Evolutionary conservation across 2,113 vertebrate genomes (phyloP), one percentile per base, ranked within the genome.

Genomic region (Pithys albifrons): DNA sequence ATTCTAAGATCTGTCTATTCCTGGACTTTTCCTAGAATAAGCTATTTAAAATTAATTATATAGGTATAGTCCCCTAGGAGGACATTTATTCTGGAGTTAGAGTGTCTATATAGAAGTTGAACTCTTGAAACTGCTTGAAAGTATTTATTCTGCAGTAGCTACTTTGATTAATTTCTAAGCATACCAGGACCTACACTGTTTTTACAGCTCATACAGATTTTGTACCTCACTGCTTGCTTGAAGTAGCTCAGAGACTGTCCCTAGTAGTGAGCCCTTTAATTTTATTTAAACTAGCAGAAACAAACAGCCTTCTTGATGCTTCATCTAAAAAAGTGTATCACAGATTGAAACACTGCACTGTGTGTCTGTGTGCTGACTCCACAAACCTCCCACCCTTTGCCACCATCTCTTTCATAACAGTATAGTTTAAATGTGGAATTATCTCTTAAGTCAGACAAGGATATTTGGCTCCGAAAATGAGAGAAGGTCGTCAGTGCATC

Each of bases 391-490:
- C 57, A 83, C 84, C 49, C 67, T 57, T 77, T 92, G 66, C 77
- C 54, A 93, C 66, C 29, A 24, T 27, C 77, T 75, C 93, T 85
- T 89, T 85, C 51, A 4, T 76, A 80, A 82, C 81, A 43, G 31
- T 24, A 4, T 31, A 52, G 71, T 88, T 89, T 94, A 93, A 96
- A 93, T 65, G 67, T 83, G 67, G 78, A 82, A 91, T 46, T 51
- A 28, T 58, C 59, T 93, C 62, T 29, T 39, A 54, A 89, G 87
- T 89, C 91, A 83, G 67, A 55, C 23, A 48, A 87, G 87, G 94
- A 73, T 83, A 80, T 70, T 71, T 91, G 66, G 49, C 41, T 93
- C 51, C 27, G 49, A 46, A 85, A 65, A 85, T 43, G 45, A 69
- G 78, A 82, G 35, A 49, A 73, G 54, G 66, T 65, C 62, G 54